Percentiles rank a stretch among this genome's conserved stretches.
Conservation (phyloP, 2,888 invertebrate genomes). For the Brenthis ino region DNA sequence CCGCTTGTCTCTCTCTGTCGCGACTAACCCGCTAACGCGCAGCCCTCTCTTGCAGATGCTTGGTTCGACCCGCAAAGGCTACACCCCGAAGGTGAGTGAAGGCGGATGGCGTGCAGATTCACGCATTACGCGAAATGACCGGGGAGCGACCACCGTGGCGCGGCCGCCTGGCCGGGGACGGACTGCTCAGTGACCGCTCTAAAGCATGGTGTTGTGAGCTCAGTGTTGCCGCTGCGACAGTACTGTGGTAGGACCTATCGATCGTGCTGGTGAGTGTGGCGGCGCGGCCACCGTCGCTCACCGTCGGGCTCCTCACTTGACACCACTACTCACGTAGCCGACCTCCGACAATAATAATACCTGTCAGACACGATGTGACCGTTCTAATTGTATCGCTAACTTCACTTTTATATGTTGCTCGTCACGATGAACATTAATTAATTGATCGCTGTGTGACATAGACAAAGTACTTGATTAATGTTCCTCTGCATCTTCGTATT, state of each 20-base stretch:
- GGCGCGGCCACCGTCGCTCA: conserved; percentile 40
- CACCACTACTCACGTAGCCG: conserved; percentile 27
- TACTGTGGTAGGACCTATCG: conserved; percentile 39
- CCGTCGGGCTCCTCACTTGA: conserved; percentile 31
- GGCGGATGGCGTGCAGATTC: conserved; percentile 46
- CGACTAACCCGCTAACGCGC: conserved; percentile 82
- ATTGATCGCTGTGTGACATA: conserved; percentile 34
- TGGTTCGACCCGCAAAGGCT: conserved; percentile 96
- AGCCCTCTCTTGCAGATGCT: conserved; percentile 91
- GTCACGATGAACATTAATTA: conserved; percentile 34
- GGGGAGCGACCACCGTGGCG: conserved; percentile 31
- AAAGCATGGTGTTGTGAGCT: conserved; percentile 41
- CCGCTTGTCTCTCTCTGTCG: conserved; percentile 68
- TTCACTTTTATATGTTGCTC: conserved; percentile 45
- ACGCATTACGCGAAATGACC: conserved; percentile 57
- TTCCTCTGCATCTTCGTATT: conserved; percentile 17
- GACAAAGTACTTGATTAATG: conserved; percentile 34
- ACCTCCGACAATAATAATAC: conserved; percentile 36
- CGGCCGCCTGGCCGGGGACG: conserved; percentile 40
- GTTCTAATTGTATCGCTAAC: conserved; percentile 49
- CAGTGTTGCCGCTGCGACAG: conserved; percentile 49
- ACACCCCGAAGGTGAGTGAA: conserved; percentile 93
- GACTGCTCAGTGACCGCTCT: too few species aligned
- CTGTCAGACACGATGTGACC: conserved; percentile 53
- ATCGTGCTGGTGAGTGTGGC: conserved; percentile 39